A percentile compares a stretch with the other conserved stretches of the same genome.
Conservation (phyloP, 2,888 invertebrate genomes). For the Harmothoe impar region DNA sequence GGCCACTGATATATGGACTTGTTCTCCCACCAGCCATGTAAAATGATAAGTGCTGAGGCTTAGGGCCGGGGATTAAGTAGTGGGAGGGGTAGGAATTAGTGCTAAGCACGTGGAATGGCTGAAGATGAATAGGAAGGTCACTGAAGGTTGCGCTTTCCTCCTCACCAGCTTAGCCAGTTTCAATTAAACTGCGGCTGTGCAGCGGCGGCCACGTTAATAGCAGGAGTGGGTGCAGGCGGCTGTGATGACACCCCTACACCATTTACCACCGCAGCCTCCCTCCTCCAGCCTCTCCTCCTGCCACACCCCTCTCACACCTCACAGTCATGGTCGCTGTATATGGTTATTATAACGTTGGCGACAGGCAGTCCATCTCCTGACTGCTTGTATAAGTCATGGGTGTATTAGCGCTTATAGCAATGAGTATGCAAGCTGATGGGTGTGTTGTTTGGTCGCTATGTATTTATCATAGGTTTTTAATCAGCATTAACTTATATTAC, state of each 20-base stretch:
- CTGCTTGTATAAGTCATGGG: no score
- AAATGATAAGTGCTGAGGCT: constrained; percentile 26
- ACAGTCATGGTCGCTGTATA: not conserved
- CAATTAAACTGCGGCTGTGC: not conserved
- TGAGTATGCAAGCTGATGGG: no score
- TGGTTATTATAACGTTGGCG: no score
- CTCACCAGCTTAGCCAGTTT: constrained; percentile 34
- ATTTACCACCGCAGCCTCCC: constrained; percentile 19
- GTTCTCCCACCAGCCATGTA: not conserved
- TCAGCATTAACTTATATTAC: no score
- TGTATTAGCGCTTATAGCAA: no score
- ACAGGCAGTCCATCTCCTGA: no score
- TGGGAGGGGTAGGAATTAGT: constrained; percentile 3
- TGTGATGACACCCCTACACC: not conserved
- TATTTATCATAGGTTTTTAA: no score
- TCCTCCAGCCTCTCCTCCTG: not conserved
- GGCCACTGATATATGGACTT: not conserved
- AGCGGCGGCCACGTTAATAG: not conserved
- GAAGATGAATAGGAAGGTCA: constrained; percentile 20
- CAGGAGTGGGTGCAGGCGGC: not conserved
- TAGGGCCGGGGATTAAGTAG: not conserved
- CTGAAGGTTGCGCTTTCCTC: not conserved
- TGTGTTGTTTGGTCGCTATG: no score
- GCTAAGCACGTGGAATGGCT: constrained; percentile 35
- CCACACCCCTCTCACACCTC: not conserved